Percentiles rank a stretch among this genome's conserved stretches.
phyloP scores from a whole-genome alignment of 64 coral and sea anemone species.

The Actinia tenebrosa region DNA sequence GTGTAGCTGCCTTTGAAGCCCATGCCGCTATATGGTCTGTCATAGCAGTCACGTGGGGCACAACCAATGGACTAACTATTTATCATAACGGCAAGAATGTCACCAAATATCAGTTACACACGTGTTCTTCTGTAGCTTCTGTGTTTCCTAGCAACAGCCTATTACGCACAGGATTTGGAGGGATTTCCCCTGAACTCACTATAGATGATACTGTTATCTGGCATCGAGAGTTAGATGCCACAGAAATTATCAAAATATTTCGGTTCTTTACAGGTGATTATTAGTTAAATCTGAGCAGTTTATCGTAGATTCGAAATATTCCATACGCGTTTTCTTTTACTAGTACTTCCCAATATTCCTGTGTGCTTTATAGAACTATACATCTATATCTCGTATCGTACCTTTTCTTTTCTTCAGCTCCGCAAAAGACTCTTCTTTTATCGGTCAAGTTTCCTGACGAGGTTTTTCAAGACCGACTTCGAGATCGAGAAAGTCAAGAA shows the following conservation, averaged over 20 bases:
- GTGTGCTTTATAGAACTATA: too few species aligned
- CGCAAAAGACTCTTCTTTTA: slow-evolving; percentile 3
- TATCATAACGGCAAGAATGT: slow-evolving; percentile 15
- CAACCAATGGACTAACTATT: not conserved
- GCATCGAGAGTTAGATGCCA: not conserved
- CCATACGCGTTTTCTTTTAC: too few species aligned
- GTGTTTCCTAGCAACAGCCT: not conserved
- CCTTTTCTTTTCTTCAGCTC: not conserved
- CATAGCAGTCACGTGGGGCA: not conserved
- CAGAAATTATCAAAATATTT: slow-evolving; percentile 2
- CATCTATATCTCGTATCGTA: not conserved
- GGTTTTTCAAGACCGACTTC: not conserved
- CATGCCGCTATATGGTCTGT: not conserved
- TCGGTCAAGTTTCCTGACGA: slow-evolving; percentile 14
- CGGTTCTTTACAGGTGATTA: slow-evolving; percentile 3
- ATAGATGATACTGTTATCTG: slow-evolving; percentile 4
- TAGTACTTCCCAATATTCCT: too few species aligned
- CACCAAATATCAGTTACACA: not conserved
- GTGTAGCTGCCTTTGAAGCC: not conserved
- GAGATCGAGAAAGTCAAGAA: not conserved
- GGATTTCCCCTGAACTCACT: not conserved
- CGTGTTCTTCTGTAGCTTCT: not conserved
- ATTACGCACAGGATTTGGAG: not conserved
- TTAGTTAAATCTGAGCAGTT: not conserved
- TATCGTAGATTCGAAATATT: not conserved